Conservation (phyloP, 2,888 invertebrate genomes). For the Ochropleura plecta region DNA sequence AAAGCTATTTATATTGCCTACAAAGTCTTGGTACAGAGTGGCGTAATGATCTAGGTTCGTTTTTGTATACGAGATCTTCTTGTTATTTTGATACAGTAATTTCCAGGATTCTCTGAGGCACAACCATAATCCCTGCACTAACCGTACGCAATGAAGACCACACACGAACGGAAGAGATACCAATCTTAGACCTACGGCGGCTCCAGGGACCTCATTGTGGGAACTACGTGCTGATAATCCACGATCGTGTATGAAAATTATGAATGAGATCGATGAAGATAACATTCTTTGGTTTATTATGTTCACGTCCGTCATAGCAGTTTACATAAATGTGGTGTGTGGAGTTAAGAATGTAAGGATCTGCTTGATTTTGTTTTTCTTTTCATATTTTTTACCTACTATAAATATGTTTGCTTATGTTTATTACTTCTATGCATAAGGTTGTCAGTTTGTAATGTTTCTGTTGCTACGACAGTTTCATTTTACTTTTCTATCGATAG, state of each 20-base stretch:
- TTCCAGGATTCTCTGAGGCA: slow-evolving; percentile 1
- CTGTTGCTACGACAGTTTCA: neutral
- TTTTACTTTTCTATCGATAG: neutral
- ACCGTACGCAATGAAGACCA: slow-evolving; percentile 62
- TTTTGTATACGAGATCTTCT: neutral
- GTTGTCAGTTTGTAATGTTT: neutral
- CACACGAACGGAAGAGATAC: slow-evolving; percentile 68
- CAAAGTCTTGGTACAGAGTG: no score
- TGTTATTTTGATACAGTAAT: neutral
- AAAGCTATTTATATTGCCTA: no score
- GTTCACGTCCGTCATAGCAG: slow-evolving; percentile 32
- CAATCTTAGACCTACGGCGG: slow-evolving; percentile 48
- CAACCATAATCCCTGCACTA: slow-evolving; percentile 48
- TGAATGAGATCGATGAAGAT: slow-evolving; percentile 53
- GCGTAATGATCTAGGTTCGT: no score
- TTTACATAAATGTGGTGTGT: neutral
- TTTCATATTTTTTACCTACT: neutral
- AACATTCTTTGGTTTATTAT: slow-evolving; percentile 46
- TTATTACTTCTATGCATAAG: neutral
- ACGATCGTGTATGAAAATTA: slow-evolving; percentile 54
- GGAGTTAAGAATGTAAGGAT: neutral
- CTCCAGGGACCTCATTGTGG: slow-evolving; percentile 64
- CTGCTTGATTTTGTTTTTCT: neutral
- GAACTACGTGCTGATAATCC: slow-evolving; percentile 61
- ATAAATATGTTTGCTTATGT: neutral